phyloP scores from a whole-genome alignment of 2,113 vertebrate species.

The Brachionichthys hirsutus region DNA sequence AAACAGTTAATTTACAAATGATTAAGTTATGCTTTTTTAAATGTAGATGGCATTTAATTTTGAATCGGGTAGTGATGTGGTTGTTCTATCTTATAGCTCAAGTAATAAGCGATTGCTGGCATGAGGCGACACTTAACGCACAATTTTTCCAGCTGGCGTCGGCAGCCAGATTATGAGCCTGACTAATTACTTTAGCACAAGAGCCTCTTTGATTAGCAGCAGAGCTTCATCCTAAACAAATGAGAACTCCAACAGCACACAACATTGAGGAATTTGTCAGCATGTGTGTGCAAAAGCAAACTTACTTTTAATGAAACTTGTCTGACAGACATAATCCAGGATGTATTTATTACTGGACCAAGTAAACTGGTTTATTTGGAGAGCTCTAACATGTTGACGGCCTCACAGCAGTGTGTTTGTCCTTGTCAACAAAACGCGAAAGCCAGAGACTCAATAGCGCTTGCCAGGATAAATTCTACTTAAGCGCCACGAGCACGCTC shows the following conservation, averaged over 20 bases:
- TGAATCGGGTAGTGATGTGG: no score
- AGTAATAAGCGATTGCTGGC: conserved; percentile 16
- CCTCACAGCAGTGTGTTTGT: conserved; percentile 9
- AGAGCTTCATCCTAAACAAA: not conserved
- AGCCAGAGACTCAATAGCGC: conserved; percentile 32
- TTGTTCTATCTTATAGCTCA: not conserved
- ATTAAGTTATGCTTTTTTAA: no score
- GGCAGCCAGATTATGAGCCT: conserved; percentile 15
- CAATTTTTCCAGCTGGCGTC: conserved; percentile 10
- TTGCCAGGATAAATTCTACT: conserved; percentile 18
- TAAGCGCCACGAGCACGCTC: not conserved
- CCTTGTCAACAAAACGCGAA: conserved; percentile 20
- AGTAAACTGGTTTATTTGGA: conserved; percentile 10
- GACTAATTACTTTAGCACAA: conserved; percentile 5
- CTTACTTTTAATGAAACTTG: not conserved
- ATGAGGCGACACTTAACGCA: not conserved
- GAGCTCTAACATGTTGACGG: conserved; percentile 6
- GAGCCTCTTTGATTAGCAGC: conserved; percentile 14
- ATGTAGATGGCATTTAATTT: no score
- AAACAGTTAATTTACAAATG: no score
- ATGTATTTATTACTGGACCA: conserved; percentile 1
- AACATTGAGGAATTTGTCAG: conserved; percentile 4
- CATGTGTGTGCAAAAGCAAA: not conserved
- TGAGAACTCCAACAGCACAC: not conserved
- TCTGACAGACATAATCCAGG: not conserved